Percentiles rank a stretch among this genome's conserved stretches.
phyloP scores from a whole-genome alignment of 2,888 invertebrate genomes.

The Nymphalis urticae region DNA sequence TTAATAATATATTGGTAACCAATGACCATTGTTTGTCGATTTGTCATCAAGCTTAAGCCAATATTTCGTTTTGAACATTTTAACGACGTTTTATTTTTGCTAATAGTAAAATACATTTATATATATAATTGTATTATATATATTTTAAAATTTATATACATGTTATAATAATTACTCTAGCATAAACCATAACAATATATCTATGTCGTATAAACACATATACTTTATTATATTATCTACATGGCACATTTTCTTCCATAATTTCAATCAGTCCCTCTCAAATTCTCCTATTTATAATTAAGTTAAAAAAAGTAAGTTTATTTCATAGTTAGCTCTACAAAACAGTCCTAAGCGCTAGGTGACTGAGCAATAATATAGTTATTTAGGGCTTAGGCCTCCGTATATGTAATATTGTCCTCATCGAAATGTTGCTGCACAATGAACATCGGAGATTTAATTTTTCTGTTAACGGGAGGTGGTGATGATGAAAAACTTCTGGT shows the following conservation, averaged over 20 bases:
- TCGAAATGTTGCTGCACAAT: slow-evolving; percentile 60
- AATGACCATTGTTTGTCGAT: neutral
- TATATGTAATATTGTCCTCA: slow-evolving; percentile 59
- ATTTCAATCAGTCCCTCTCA: too few species aligned
- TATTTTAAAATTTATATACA: too few species aligned
- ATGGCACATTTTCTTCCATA: too few species aligned
- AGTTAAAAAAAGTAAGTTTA: too few species aligned
- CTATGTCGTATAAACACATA: too few species aligned
- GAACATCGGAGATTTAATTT: slow-evolving; percentile 62
- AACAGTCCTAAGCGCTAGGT: too few species aligned
- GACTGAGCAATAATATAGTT: too few species aligned
- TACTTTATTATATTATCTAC: too few species aligned
- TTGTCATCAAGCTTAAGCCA: neutral
- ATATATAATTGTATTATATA: neutral
- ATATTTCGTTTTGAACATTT: neutral
- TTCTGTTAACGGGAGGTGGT: slow-evolving; percentile 53
- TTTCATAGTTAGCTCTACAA: too few species aligned
- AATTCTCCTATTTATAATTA: too few species aligned
- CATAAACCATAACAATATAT: neutral
- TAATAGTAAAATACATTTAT: neutral
- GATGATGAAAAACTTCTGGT: slow-evolving; percentile 52
- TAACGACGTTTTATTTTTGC: neutral
- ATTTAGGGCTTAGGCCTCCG: slow-evolving; percentile 38
- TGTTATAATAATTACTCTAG: too few species aligned
- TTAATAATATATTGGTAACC: slow-evolving; percentile 2